phyloP scores from a whole-genome alignment of 1,140 invertebrate genomes.

The Coptotermes formosanus region DNA sequence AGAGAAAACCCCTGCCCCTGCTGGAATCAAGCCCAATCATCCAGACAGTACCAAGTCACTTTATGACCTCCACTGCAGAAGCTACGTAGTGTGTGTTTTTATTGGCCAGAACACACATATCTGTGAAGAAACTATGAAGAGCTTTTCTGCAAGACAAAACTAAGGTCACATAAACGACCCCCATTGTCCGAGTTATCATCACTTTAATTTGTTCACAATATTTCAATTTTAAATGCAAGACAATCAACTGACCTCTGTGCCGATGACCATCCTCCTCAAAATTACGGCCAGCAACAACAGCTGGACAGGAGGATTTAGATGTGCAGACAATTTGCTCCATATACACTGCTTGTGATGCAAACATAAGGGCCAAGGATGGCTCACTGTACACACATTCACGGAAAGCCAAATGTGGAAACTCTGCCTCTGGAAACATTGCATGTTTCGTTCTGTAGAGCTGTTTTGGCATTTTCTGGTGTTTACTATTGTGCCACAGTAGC shows the following conservation, averaged over 20 bases:
- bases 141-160: too few species aligned
- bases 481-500: not conserved
- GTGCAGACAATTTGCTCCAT: not conserved
- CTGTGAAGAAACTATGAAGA: too few species aligned
- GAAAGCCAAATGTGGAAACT: not conserved
- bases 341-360: not conserved
- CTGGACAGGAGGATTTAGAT: conserved; percentile 8
- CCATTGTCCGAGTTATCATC: too few species aligned
- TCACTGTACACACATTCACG: not conserved
- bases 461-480: not conserved
- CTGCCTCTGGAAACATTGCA: not conserved
- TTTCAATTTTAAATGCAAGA: too few species aligned
- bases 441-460: not conserved
- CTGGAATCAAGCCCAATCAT: too few species aligned
- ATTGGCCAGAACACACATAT: too few species aligned
- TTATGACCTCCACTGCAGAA: too few species aligned
- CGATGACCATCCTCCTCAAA: not conserved
- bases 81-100: too few species aligned
- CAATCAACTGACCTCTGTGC: not conserved
- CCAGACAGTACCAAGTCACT: too few species aligned
- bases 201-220: too few species aligned
- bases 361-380: conserved; percentile 1
- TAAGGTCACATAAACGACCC: too few species aligned
- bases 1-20: too few species aligned
- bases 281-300: not conserved